These are phyloP conservation scores for Amia ocellicauda DNA, from an alignment of 2,113 vertebrate species.

Conservation along the genomic window DNA sequence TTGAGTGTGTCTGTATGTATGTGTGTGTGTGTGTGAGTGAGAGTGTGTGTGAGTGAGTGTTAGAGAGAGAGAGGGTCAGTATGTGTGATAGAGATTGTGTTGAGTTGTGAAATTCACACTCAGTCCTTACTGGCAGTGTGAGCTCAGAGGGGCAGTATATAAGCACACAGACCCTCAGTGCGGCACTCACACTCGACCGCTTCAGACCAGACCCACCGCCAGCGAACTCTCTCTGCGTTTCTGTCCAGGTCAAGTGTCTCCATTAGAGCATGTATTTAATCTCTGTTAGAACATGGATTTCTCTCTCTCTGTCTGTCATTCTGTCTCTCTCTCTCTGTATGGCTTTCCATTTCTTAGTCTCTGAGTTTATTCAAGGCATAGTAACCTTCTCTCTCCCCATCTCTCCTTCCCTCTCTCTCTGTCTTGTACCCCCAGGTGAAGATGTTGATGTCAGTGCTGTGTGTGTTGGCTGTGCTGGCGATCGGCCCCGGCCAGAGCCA, in stretches of 20 bases:
- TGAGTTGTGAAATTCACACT: not conserved
- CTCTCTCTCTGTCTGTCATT: not conserved
- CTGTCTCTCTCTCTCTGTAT: not conserved
- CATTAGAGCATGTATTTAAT: not conserved
- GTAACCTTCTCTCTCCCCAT: not conserved
- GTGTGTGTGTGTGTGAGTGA: too few species aligned
- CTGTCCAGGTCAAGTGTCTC: not conserved
- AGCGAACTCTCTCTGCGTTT: not conserved
- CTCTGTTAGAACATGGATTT: not conserved
- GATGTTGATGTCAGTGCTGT: too few species aligned
- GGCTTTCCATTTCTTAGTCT: not conserved
- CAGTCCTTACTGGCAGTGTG: not conserved
- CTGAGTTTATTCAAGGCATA: too few species aligned
- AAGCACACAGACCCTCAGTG: too few species aligned
- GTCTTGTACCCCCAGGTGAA: not conserved
- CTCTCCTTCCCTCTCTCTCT: not conserved
- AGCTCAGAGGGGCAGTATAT: too few species aligned
- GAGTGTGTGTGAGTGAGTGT: constrained; percentile 16
- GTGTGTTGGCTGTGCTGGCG: too few species aligned
- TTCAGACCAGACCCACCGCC: too few species aligned
- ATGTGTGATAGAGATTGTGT: constrained; percentile 1
- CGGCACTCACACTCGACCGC: too few species aligned
- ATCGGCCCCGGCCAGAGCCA: too few species aligned
- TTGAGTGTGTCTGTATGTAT: too few species aligned
- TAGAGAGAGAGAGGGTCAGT: too few species aligned